Evolutionary conservation across 2,113 vertebrate species (phyloP).

Genomic region (Gnathonemus longibarbis): DNA sequence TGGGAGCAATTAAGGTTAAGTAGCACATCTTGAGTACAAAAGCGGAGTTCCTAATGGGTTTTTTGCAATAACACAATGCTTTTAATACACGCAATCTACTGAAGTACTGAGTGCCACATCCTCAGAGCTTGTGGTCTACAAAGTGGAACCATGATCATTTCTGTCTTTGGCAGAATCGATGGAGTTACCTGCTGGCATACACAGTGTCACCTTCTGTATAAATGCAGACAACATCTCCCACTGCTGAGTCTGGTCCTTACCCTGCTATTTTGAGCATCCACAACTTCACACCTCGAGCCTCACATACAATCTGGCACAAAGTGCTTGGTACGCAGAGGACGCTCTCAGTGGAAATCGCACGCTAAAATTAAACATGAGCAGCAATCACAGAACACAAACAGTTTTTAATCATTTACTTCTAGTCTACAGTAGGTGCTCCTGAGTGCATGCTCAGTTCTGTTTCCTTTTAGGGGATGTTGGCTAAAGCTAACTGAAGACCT

Average conservation of each 20-base stretch:
- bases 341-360: background rate
- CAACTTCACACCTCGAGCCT: background rate
- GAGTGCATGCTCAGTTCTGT: background rate
- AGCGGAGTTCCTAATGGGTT: background rate
- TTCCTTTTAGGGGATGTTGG: background rate
- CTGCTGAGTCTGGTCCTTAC: background rate
- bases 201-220: background rate
- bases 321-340: background rate
- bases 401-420: background rate
- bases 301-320: background rate
- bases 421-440: background rate
- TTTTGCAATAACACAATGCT: background rate
- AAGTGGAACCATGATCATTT: background rate
- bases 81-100: background rate
- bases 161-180: background rate
- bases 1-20: background rate
- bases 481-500: background rate
- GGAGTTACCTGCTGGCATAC: background rate
- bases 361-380: background rate
- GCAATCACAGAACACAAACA: slow-evolving; percentile 2
- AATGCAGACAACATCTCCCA: background rate
- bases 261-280: background rate
- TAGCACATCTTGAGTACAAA: background rate
- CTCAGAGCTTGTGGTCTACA: background rate
- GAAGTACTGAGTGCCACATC: background rate